Percentiles rank a stretch among this genome's conserved stretches.
These are phyloP conservation scores for Penaeus vannamei DNA, from an alignment of 1,140 invertebrate genomes.

Conservation along the genomic window DNA sequence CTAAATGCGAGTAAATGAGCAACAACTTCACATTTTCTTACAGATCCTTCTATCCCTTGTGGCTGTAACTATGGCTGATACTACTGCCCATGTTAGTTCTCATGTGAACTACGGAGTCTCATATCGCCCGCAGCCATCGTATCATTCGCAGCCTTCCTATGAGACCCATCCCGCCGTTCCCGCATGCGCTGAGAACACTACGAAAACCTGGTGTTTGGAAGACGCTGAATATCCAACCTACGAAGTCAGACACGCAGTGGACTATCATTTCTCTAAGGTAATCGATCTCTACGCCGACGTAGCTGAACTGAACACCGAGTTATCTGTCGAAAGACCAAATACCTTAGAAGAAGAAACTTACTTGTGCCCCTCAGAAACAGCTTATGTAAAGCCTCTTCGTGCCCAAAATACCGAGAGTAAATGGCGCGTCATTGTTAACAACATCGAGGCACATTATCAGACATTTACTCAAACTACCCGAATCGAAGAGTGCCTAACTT, in stretches of 20 bases:
- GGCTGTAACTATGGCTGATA: constrained; percentile 10
- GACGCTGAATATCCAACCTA: constrained; percentile 68
- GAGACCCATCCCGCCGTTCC: constrained; percentile 41
- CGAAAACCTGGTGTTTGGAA: no score
- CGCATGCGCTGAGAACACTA: constrained; percentile 68
- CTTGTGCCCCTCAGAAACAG: constrained; percentile 40
- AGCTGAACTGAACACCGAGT: constrained; percentile 40
- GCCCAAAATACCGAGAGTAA: constrained; percentile 60
- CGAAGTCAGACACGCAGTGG: constrained; percentile 42
- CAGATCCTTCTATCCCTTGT: constrained; percentile 25
- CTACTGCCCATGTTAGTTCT: neutral
- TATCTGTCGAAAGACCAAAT: constrained; percentile 40
- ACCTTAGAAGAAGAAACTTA: constrained; percentile 50
- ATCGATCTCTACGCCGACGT: constrained; percentile 51
- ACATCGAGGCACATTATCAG: constrained; percentile 64
- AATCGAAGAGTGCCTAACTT: constrained; percentile 35
- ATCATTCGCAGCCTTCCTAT: constrained; percentile 6
- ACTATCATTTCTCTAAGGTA: constrained; percentile 46
- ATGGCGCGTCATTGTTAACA: constrained; percentile 68
- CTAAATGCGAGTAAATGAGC: no score
- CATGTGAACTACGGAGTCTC: neutral
- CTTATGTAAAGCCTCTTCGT: constrained; percentile 43
- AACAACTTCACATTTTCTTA: neutral
- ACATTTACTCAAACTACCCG: constrained; percentile 63
- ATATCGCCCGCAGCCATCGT: neutral